These are phyloP conservation scores for Callocephalon fimbriatum DNA, from an alignment of 2,113 vertebrate species.

Conservation along the genomic window DNA sequence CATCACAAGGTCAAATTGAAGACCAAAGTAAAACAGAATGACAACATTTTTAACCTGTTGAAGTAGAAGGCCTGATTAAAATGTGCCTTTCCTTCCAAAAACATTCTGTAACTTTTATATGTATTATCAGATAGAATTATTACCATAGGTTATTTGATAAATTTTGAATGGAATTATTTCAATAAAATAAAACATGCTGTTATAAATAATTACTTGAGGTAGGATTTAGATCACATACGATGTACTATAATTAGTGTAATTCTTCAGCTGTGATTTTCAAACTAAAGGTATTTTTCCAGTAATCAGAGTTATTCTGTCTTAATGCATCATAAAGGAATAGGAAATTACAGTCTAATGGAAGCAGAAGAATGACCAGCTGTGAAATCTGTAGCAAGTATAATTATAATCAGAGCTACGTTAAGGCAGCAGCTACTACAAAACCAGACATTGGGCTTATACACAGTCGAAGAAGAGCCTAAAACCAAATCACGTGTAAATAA, in stretches of 20 bases:
- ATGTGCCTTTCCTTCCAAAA: neutral
- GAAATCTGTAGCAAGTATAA: neutral
- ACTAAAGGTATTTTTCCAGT: conserved; percentile 29
- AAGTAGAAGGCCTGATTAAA: neutral
- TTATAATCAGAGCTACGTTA: neutral
- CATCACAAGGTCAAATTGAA: neutral
- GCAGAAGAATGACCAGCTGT: neutral
- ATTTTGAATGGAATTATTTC: neutral
- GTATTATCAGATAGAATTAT: neutral
- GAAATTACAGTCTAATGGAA: neutral
- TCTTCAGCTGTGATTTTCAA: neutral
- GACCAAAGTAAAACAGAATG: neutral
- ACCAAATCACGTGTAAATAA: neutral
- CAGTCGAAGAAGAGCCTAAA: neutral
- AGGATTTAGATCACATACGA: neutral
- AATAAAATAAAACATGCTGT: neutral
- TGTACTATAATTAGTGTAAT: neutral
- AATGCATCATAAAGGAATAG: neutral
- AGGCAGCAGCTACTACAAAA: neutral
- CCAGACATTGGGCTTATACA: neutral
- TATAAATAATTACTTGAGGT: neutral
- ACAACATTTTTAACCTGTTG: neutral
- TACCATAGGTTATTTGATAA: neutral
- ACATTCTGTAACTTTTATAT: neutral
- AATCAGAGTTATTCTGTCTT: conserved; percentile 8